These are phyloP conservation scores for Eudyptes chrysolophus DNA, from an alignment of 2,113 vertebrate species.

Conservation along the genomic window DNA sequence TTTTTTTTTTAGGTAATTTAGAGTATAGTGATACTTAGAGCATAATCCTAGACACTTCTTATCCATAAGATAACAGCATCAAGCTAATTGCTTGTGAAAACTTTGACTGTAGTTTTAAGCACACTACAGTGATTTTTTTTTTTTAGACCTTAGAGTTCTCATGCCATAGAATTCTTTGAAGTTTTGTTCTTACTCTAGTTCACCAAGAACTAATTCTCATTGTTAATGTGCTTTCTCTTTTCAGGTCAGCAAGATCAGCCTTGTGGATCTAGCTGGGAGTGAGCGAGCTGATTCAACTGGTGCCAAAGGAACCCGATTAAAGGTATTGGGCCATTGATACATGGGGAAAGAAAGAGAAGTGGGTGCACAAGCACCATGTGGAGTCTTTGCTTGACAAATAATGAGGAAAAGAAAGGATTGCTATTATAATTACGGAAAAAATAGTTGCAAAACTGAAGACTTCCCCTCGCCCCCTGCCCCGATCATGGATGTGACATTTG, in stretches of 20 bases:
- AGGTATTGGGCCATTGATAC: conserved; percentile 73
- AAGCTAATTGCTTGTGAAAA: not conserved
- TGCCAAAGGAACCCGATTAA: conserved; percentile 95
- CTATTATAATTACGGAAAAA: not conserved
- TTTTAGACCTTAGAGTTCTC: not conserved
- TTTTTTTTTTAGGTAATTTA: not conserved
- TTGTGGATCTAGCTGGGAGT: conserved; percentile 96
- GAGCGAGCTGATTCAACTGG: conserved; percentile 98
- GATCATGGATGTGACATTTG: not conserved
- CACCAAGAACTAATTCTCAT: not conserved
- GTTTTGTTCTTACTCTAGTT: not conserved
- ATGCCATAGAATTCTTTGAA: not conserved
- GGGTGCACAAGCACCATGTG: not conserved
- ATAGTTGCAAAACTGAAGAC: not conserved
- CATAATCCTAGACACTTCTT: not conserved
- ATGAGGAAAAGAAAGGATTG: not conserved
- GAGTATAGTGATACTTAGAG: not conserved
- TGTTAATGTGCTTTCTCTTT: not conserved
- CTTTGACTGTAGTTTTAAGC: not conserved
- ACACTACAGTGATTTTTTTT: not conserved
- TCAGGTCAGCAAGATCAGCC: conserved; percentile 98
- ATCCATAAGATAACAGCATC: not conserved
- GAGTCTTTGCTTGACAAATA: not conserved
- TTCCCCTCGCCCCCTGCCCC: no score
- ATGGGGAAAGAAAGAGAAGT: not conserved